Conservation (phyloP, 2,888 invertebrate species). For the Acanthococcus lagerstroemiae region DNA sequence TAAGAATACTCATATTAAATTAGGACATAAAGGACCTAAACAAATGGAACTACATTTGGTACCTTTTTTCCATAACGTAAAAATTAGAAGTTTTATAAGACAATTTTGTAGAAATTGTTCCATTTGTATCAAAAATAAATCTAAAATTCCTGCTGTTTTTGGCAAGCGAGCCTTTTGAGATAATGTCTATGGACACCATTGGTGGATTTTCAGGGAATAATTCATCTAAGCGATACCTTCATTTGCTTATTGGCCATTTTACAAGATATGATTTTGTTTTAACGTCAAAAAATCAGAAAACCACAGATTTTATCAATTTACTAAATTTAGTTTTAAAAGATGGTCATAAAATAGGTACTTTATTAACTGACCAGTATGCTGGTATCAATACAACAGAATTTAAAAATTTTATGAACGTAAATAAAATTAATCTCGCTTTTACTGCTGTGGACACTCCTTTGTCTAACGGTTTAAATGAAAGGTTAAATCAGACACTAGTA, state of each 20-base stretch:
- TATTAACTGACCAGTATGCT: constrained; percentile 10
- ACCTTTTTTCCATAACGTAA: neutral
- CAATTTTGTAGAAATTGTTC: neutral
- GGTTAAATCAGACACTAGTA: too few relatives aligned
- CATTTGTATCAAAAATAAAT: too few relatives aligned
- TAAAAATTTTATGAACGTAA: neutral
- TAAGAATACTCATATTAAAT: neutral
- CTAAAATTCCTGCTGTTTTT: constrained; percentile 35
- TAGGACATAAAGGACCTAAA: neutral
- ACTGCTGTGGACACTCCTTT: constrained; percentile 35
- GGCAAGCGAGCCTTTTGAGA: constrained; percentile 37
- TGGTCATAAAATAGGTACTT: neutral
- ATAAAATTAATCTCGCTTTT: constrained; percentile 31
- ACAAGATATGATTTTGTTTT: constrained; percentile 37
- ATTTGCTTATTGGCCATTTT: constrained; percentile 37
- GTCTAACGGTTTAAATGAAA: constrained; percentile 35
- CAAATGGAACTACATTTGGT: neutral
- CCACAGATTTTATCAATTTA: constrained; percentile 38
- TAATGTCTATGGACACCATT: constrained; percentile 38
- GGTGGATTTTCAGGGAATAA: constrained; percentile 37
- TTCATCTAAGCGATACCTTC: constrained; percentile 39
- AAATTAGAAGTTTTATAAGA: neutral
- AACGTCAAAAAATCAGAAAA: constrained; percentile 38
- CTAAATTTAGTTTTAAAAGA: neutral
- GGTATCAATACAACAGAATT: constrained; percentile 7